Conservation (phyloP, 1,140 invertebrate species). For the Tetramorium alpestre region DNA sequence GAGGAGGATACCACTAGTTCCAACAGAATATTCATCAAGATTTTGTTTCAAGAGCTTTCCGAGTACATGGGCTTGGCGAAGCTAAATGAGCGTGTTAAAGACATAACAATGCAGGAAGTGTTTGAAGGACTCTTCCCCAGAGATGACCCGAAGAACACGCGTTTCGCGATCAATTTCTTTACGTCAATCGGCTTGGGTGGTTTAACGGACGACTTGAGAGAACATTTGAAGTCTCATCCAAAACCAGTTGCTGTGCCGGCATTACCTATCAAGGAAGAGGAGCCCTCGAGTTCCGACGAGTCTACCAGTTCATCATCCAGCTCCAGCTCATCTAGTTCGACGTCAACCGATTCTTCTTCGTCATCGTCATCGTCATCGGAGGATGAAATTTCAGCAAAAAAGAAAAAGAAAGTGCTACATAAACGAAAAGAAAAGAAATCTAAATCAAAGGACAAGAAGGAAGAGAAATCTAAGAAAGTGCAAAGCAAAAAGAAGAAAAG, state of each 20-base stretch:
- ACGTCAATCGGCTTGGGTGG: slow-evolving; percentile 99
- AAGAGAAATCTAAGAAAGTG: slow-evolving; percentile 55
- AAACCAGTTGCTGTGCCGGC: slow-evolving; percentile 69
- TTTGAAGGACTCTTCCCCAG: slow-evolving; percentile 98
- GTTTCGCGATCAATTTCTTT: slow-evolving; percentile 99
- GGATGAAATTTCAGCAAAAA: slow-evolving; percentile 28
- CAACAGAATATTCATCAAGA: slow-evolving; percentile 99
- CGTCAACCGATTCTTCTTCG: slow-evolving; percentile 8
- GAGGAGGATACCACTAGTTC: slow-evolving; percentile 99
- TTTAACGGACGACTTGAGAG: slow-evolving; percentile 96
- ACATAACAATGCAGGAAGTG: slow-evolving; percentile 93
- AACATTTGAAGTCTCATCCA: slow-evolving; percentile 92
- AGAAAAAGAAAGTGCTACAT: background rate
- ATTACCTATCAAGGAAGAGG: slow-evolving; percentile 51
- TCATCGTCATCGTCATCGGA: slow-evolving; percentile 51
- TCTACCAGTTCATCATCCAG: slow-evolving; percentile 63
- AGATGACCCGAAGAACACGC: slow-evolving; percentile 98
- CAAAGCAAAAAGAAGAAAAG: slow-evolving; percentile 59
- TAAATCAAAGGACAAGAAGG: slow-evolving; percentile 55
- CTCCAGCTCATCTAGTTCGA: slow-evolving; percentile 62
- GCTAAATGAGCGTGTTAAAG: slow-evolving; percentile 95
- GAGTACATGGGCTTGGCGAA: slow-evolving; percentile 98
- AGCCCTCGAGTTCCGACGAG: slow-evolving; percentile 59
- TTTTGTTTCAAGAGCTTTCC: slow-evolving; percentile 97
- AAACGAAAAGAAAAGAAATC: slow-evolving; percentile 63